Conservation (phyloP, 2,888 invertebrate species). For the Malthinus seriepunctatus region DNA sequence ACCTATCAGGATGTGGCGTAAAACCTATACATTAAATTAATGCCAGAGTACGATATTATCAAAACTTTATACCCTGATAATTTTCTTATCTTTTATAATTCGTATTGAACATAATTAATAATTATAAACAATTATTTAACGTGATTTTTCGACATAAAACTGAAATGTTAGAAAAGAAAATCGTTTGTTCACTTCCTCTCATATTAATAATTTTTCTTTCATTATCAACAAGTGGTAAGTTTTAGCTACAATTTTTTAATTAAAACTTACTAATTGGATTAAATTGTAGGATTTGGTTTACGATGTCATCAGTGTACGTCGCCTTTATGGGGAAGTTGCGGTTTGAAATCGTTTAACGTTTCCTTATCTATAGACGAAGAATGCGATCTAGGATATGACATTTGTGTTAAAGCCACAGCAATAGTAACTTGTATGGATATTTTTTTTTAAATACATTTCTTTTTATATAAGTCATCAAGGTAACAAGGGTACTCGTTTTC, state of each 20-base stretch:
- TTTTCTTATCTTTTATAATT: too few species aligned
- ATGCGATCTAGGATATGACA: not conserved
- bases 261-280: not conserved
- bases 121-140: too few species aligned
- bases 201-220: not conserved
- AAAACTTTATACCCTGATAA: too few species aligned
- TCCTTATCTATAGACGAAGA: not conserved
- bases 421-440: not conserved
- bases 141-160: too few species aligned
- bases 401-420: not conserved
- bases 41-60: too few species aligned
- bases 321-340: not conserved
- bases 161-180: not conserved
- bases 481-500: not conserved
- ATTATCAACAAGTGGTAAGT: not conserved
- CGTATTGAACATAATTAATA: too few species aligned
- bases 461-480: not conserved
- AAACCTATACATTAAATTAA: too few species aligned
- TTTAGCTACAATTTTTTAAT: not conserved
- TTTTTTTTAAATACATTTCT: not conserved
- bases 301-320: not conserved
- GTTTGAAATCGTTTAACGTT: not conserved
- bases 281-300: not conserved
- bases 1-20: too few species aligned
- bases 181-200: not conserved